These are phyloP conservation scores for Heliconius himera DNA, from an alignment of 1,140 invertebrate species.

Conservation along the genomic window DNA sequence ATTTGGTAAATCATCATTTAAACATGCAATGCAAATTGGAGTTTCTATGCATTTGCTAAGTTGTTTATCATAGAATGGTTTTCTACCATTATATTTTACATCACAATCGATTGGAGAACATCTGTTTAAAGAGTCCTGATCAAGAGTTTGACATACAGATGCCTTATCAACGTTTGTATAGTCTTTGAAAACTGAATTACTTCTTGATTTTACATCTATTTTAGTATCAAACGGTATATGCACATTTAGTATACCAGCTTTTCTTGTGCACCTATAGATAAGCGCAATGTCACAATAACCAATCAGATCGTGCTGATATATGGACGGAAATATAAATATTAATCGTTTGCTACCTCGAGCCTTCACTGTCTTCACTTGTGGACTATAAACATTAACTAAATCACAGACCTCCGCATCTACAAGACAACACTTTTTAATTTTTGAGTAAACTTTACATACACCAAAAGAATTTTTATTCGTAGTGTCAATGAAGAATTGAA, in stretches of 20 bases:
- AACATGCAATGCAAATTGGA: slow-evolving; percentile 44
- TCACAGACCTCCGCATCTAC: background rate
- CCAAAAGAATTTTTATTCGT: slow-evolving; percentile 42
- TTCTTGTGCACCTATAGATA: background rate
- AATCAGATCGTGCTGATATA: slow-evolving; percentile 1
- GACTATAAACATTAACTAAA: background rate
- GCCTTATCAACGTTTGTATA: background rate
- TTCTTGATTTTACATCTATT: background rate
- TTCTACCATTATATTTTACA: slow-evolving; percentile 59
- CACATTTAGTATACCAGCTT: background rate
- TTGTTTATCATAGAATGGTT: slow-evolving; percentile 47
- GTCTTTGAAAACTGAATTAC: background rate
- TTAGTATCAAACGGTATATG: background rate
- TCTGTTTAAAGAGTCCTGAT: slow-evolving; percentile 54
- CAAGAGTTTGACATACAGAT: slow-evolving; percentile 31
- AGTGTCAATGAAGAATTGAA: slow-evolving; percentile 61
- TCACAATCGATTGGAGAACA: slow-evolving; percentile 59
- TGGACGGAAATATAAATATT: background rate
- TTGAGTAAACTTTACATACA: background rate
- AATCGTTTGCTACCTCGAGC: background rate
- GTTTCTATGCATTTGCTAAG: slow-evolving; percentile 51
- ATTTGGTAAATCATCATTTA: slow-evolving; percentile 54
- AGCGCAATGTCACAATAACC: slow-evolving; percentile 23
- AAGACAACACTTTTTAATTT: background rate
- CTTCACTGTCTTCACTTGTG: background rate